A percentile compares a stretch with the other conserved stretches of the same genome.
Conservation (phyloP, 1,140 invertebrate species). For the Drosophila triauraria region DNA sequence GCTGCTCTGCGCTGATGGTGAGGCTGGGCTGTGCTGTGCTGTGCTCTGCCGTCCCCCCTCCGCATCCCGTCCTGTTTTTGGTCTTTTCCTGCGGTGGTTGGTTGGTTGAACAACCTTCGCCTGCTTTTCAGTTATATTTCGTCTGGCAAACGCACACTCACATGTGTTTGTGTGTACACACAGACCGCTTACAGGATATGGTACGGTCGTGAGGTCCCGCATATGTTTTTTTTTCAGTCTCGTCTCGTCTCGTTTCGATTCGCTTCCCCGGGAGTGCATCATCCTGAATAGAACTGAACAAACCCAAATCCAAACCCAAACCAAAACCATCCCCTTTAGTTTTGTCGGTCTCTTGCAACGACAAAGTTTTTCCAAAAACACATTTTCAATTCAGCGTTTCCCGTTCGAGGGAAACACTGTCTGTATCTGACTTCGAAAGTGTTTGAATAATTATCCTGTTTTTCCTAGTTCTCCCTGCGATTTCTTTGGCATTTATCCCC, state of each 20-base stretch:
- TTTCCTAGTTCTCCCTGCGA: constrained; percentile 37
- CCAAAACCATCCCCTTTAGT: constrained; percentile 17
- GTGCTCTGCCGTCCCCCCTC: constrained; percentile 1
- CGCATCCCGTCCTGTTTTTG: constrained; percentile 27
- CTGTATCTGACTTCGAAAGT: constrained; percentile 70
- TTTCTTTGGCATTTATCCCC: constrained; percentile 50
- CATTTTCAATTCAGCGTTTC: constrained; percentile 47
- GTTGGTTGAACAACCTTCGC: constrained; percentile 80
- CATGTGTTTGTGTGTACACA: not conserved
- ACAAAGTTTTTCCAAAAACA: constrained; percentile 44
- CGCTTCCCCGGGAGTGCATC: constrained; percentile 63
- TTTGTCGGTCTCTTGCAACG: constrained; percentile 28
- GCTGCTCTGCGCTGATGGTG: constrained; percentile 43
- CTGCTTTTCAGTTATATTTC: constrained; percentile 78
- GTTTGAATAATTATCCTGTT: constrained; percentile 81
- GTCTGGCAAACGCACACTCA: constrained; percentile 51
- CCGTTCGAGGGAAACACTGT: constrained; percentile 26
- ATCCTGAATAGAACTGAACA: constrained; percentile 23
- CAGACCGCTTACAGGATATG: constrained; percentile 69
- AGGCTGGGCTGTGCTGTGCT: constrained; percentile 18
- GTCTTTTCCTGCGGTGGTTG: constrained; percentile 48
- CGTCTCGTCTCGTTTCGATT: constrained; percentile 56
- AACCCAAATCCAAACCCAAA: constrained; percentile 4
- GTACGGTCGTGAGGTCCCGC: constrained; percentile 60
- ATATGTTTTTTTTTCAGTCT: constrained; percentile 69